Evolutionary conservation across 2,113 vertebrate species (phyloP), one percentile per base, ranked within the genome.

Genomic region (Chionodraco myersi): DNA sequence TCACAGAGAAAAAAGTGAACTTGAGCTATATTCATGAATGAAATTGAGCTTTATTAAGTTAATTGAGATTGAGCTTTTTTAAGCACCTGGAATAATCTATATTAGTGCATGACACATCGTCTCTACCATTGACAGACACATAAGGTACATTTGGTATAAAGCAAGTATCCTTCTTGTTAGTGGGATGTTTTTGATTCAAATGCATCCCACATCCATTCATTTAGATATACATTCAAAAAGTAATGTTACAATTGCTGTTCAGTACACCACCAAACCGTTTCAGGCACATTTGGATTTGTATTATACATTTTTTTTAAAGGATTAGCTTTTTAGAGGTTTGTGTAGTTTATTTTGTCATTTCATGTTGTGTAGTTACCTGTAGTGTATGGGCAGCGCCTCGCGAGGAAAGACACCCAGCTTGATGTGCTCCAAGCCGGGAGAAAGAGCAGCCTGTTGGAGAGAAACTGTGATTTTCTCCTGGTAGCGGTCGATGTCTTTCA

Each of bases 401-500:
- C 93, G 91, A 69, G 92, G 95, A 72, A 99, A 93, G 47, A 99
- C 97, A 0, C 98, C 98, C 26, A 99, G 93, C 83, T 97, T 98
- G 83, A 95, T 92, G 83, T 90, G 92, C 69, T 94, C 92, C 9
- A 97, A 72, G 34, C 75, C 93, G 53, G 95, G 87, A 45, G 96
- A 94, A 74, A 99, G 94, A 65, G 96, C 96, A 6, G 96, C 93
- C 72, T 89, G 95, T 23, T 95, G 96, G 10, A 99, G 95, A 0
- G 98, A 99, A 2, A 98, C 89, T 0, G 96, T 96, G 82, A 99
- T 94, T 90, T 98, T 99, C 92, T 98, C 96, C 11, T 99, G 97
- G 79, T 97, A 99, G 58, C 97, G 97, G 88, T 99, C 98, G 21
- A 99, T 94, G 12, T 98, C 98, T 90, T 99, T 99, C 90, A 99